Percentiles rank a stretch among this genome's conserved stretches.
phyloP scores from a whole-genome alignment of 1,140 invertebrate genomes.

The Drosophila repleta region DNA sequence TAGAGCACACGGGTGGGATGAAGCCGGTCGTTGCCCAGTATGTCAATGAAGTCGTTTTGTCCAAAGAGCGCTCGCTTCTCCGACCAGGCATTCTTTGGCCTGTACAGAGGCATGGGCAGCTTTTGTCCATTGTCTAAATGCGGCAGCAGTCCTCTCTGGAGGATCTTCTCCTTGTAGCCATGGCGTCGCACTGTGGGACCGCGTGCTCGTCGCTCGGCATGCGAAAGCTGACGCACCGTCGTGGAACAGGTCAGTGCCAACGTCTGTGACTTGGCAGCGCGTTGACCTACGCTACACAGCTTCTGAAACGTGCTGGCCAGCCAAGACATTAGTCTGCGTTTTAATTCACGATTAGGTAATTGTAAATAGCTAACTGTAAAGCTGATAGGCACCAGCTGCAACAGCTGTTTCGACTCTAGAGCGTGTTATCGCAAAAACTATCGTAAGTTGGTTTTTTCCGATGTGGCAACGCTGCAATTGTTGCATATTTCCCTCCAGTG shows the following conservation, averaged over 20 bases:
- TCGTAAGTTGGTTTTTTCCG: background rate
- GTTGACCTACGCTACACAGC: constrained; percentile 28
- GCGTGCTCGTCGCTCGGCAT: constrained; percentile 87
- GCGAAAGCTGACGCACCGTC: constrained; percentile 86
- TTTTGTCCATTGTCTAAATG: constrained; percentile 84
- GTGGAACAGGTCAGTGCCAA: constrained; percentile 19
- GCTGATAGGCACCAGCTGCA: constrained; percentile 3
- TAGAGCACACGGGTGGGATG: constrained; percentile 93
- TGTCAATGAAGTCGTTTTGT: constrained; percentile 99
- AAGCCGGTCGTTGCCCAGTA: constrained; percentile 92
- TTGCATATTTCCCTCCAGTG: constrained; percentile 9
- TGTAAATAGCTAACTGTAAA: constrained; percentile 51
- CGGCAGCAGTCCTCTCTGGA: constrained; percentile 88
- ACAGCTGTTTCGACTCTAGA: constrained; percentile 28
- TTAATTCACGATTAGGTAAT: constrained; percentile 71
- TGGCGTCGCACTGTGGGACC: constrained; percentile 87
- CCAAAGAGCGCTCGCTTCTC: constrained; percentile 93
- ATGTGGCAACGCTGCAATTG: constrained; percentile 10
- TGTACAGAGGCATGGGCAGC: constrained; percentile 87
- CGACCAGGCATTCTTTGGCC: constrained; percentile 90
- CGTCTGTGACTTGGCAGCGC: constrained; percentile 18
- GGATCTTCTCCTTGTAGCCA: constrained; percentile 89
- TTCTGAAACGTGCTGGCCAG: constrained; percentile 53
- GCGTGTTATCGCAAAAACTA: constrained; percentile 2
- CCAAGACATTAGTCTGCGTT: constrained; percentile 57